These are phyloP conservation scores for Plebejus anna DNA, from an alignment of 2,888 invertebrate species.

Conservation along the genomic window DNA sequence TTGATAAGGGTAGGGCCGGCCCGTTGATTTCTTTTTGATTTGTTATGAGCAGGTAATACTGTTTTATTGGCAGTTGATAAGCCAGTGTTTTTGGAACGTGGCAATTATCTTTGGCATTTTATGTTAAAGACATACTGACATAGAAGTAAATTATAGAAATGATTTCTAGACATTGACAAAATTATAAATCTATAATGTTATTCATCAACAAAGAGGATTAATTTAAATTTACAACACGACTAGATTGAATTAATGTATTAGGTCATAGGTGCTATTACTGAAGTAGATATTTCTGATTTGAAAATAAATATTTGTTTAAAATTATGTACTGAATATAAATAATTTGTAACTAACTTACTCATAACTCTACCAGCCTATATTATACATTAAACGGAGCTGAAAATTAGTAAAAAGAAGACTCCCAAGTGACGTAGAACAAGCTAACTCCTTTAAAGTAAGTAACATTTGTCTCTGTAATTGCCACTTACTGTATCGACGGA, in stretches of 20 bases:
- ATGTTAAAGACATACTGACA: too few species aligned
- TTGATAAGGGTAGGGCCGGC: slow-evolving; percentile 70
- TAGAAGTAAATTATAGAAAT: too few species aligned
- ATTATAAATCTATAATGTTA: too few species aligned
- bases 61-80: slow-evolving; percentile 15
- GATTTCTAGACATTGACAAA: too few species aligned
- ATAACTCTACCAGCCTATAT: neutral
- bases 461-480: slow-evolving; percentile 49
- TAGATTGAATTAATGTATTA: neutral
- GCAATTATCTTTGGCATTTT: neutral
- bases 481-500: slow-evolving; percentile 49
- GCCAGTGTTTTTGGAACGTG: slow-evolving; percentile 12
- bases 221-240: neutral
- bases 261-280: neutral
- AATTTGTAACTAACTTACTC: neutral
- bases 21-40: slow-evolving; percentile 76
- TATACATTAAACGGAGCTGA: neutral
- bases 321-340: neutral
- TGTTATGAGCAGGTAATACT: slow-evolving; percentile 36
- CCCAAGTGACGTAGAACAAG: slow-evolving; percentile 19
- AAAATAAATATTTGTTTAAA: too few species aligned
- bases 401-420: slow-evolving; percentile 25
- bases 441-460: slow-evolving; percentile 36
- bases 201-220: neutral
- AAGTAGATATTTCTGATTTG: neutral